Evolutionary conservation across 2,113 vertebrate species (phyloP), one percentile per base, ranked within the genome.

Genomic region (Sinocyclocheilus maitianheensis): DNA sequence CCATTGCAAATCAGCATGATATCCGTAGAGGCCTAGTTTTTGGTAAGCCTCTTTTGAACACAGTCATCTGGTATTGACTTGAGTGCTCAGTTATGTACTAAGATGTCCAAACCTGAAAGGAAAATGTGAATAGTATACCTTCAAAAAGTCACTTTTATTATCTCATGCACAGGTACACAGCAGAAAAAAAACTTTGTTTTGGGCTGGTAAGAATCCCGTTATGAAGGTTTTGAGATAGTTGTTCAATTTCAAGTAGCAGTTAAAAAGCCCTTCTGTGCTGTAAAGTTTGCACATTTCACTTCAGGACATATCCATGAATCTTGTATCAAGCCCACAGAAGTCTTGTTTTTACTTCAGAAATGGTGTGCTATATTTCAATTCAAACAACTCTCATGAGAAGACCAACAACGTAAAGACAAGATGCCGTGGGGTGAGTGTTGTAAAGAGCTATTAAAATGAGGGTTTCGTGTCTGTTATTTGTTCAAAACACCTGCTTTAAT

Each of bases 401-500:
- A 51, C 53, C 24, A 43, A 65, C 69, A 63, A 13, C 7, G 43
- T 74, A 26, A 53, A 76, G 40, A 58, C 30, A 79, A 14, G 14
- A 24, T 8, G 80, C 72, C 75, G 8, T 24, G 10, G 60, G 85
- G 37, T 69, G 51, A 74, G 30, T 77, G 22, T 40, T 58, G 30
- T 74, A 71, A 53, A 53, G 51, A 34, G 67, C 40, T 86, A 60
- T 60, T 60, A 26, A 46, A 83, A 63, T 55, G 0, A 60, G 18
- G 71, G 43, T 48, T 86, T 46, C 26, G 30, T 48, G 24, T 81
- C 53, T 67, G 77, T 62, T 69, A 77, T 82, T 83, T 77, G 85
- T 43, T 77, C 85, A 81, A 83, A 76, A 83, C 72, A 82, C 71
- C 69, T 77, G 80, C 71, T 86, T 86, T 86, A 83, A 65, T 82